Evolutionary conservation across 2,113 vertebrate genomes (phyloP), one percentile per base, ranked within the genome.

Genomic region (Hyaena hyaena): DNA sequence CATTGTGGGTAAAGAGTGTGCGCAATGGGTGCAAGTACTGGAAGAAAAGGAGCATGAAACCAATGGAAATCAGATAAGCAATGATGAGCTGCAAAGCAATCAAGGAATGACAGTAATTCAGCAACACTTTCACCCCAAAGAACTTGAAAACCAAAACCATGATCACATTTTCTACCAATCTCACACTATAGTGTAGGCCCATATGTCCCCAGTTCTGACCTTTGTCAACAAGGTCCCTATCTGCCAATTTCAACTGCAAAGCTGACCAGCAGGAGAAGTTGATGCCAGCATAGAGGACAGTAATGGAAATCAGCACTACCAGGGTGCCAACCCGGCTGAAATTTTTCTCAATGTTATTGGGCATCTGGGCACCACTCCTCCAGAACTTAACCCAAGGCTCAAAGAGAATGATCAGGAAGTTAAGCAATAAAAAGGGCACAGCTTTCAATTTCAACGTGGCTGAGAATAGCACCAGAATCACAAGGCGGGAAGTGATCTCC

Each of bases 191-290:
- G 98, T 99, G 99, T 5, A 98, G 7, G 0, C 98, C 99, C 98
- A 99, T 95, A 58, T 99, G 99, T 73, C 97, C 98, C 99, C 99
- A 99, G 98, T 98, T 99, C 97, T 99, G 99, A 0, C 99, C 99
- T 98, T 99, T 99, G 98, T 99, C 99, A 0, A 99, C 99, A 80
- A 99, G 99, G 93, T 99, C 99, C 24, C 98, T 98, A 68, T 99
- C 99, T 0, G 99, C 98, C 97, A 99, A 97, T 95, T 99, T 99
- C 90, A 99, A 99, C 98, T 99, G 99, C 98, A 99, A 99, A 0
- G 99, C 99, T 0, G 99, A 99, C 99, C 99, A 99, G 98, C 99
- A 99, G 98, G 99, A 99, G 98, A 99, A 95, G 97, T 99, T 99
- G 98, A 99, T 99, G 98, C 99, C 99, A 80, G 99, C 99, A 1